Evolutionary conservation across 1,140 invertebrate genomes (phyloP), one percentile per base, ranked within the genome.

Genomic region (Panulirus ornatus): DNA sequence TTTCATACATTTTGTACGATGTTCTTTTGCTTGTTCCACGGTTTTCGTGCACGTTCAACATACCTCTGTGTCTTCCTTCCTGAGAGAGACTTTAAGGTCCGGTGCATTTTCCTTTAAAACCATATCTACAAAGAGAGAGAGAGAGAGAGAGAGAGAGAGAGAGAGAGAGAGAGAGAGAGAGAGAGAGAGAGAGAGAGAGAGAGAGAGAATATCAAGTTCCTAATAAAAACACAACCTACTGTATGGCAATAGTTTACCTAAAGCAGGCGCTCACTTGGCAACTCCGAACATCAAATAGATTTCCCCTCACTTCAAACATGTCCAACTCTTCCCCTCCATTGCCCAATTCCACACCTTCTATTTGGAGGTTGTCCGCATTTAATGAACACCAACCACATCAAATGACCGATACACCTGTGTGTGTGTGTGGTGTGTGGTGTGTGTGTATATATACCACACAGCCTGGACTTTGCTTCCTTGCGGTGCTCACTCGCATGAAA

Each of bases 371-470:
- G 22, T 9, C 75, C 75, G 44, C 75, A 44, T 78, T 44, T 44
- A 78, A 78, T 78, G 75, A 78, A n/a, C 40, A 44, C 22, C 22
- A 27, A 44, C 75, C 75, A 78, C 75, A 40, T 78, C 75, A 78
- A 78, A 78, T 44, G 44, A 22, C 40, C 40, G 19, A 44, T 19
- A 22, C 75, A 44, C 40, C 40, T 30, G 75, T 47, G 44, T n/a
- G n/a, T n/a, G n/a, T n/a, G n/a, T n/a, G n/a, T n/a, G n/a, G n/a
- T n/a, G n/a, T n/a, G n/a, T n/a, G n/a, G n/a, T n/a, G n/a, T n/a
- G n/a, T n/a, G n/a, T n/a, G n/a, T n/a, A n/a, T n/a, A n/a, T n/a
- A n/a, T n/a, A n/a, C n/a, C n/a, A n/a, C n/a, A n/a, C n/a, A n/a
- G n/a, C n/a, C n/a, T n/a, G n/a, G n/a, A n/a, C n/a, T n/a, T n/a